These are phyloP conservation scores for Tursiops truncatus DNA, from an alignment of 2,113 vertebrate genomes.

Conservation along the genomic window DNA sequence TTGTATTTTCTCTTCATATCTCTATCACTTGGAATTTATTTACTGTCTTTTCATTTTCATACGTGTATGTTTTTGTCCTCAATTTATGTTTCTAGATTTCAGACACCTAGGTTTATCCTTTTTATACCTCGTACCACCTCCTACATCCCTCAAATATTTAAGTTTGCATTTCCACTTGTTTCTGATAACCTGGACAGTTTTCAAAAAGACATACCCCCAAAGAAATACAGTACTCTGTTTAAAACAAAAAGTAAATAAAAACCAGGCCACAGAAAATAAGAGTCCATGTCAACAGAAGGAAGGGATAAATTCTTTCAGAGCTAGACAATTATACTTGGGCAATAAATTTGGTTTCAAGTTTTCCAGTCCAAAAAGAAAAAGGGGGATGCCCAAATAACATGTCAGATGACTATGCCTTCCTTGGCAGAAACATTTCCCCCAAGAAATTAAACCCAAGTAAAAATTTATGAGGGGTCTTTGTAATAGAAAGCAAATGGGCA, in stretches of 20 bases:
- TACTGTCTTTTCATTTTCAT: neutral
- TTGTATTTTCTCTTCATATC: neutral
- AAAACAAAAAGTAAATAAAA: conserved; percentile 18
- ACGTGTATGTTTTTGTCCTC: neutral
- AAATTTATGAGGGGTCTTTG: neutral
- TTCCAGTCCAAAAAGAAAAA: conserved; percentile 14
- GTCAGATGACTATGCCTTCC: neutral
- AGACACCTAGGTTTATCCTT: neutral
- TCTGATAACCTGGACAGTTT: neutral
- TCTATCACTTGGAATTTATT: neutral
- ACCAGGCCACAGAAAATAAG: neutral
- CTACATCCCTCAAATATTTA: neutral
- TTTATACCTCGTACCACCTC: neutral
- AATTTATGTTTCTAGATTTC: neutral
- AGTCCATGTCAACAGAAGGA: neutral
- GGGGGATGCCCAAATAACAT: neutral
- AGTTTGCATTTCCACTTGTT: conserved; percentile 7
- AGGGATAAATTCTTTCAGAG: conserved; percentile 2
- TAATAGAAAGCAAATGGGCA: neutral
- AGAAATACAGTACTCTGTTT: neutral
- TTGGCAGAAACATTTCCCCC: neutral
- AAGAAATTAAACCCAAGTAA: neutral
- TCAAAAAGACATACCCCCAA: neutral
- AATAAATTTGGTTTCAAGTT: conserved; percentile 30
- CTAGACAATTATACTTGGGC: conserved; percentile 4